Evolutionary conservation across 2,888 invertebrate species (phyloP).

Genomic region (Trimorus sp.): DNA sequence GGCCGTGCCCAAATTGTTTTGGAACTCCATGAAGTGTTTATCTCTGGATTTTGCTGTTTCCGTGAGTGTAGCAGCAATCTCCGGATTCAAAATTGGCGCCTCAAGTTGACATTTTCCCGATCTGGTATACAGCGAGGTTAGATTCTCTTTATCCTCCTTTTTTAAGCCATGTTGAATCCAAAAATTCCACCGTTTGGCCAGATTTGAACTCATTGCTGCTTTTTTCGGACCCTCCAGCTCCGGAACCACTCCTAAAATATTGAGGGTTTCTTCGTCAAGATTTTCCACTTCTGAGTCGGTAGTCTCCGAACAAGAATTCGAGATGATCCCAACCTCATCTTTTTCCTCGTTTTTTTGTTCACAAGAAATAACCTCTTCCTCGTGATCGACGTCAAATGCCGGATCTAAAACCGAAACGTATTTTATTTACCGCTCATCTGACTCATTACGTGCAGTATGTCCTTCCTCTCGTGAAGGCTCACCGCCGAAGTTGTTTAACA

Average conservation of each 20-base stretch:
- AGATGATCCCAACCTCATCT: background rate
- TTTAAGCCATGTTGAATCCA: background rate
- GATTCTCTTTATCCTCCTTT: background rate
- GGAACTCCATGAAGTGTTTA: background rate
- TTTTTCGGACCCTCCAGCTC: background rate
- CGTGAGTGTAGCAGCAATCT: background rate
- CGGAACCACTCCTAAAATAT: background rate
- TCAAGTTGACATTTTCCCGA: background rate
- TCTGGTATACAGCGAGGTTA: background rate
- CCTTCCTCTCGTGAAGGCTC: background rate
- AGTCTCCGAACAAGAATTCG: background rate
- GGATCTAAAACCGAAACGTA: too few relatives aligned
- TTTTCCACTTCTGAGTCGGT: background rate
- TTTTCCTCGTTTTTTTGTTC: too few relatives aligned
- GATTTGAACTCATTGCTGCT: background rate
- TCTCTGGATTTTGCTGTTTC: background rate
- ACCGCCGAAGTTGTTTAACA: too few relatives aligned
- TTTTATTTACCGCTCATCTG: too few relatives aligned
- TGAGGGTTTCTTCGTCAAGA: slow-evolving; percentile 7
- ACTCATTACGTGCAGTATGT: too few relatives aligned
- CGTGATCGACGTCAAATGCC: too few relatives aligned
- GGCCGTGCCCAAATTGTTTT: background rate
- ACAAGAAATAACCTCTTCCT: too few relatives aligned
- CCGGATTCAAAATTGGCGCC: background rate
- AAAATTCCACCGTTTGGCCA: background rate